Percentiles rank a stretch among this genome's conserved stretches.
phyloP scores from a whole-genome alignment of 1,140 invertebrate species.

The Brachionus paranguensis region DNA sequence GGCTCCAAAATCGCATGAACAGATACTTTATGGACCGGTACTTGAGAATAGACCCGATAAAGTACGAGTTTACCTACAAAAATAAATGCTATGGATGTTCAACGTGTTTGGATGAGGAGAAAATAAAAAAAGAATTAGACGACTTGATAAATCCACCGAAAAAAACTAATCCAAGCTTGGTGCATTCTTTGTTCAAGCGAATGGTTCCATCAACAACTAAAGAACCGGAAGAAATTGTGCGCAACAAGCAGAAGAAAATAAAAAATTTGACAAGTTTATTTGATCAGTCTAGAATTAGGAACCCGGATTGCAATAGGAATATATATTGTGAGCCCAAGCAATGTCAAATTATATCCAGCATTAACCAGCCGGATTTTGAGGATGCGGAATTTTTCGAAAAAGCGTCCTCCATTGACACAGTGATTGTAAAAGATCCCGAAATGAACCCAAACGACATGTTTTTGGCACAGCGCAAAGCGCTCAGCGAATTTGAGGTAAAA shows the following conservation, averaged over 20 bases:
- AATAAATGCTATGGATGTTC: conserved; percentile 23
- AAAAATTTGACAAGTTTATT: not conserved
- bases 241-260: not conserved
- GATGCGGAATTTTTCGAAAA: not conserved
- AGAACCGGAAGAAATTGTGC: not conserved
- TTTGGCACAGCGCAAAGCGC: not conserved
- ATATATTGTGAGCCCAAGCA: not conserved
- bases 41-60: conserved; percentile 8
- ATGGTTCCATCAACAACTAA: not conserved
- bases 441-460: conserved; percentile 29
- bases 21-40: conserved; percentile 34
- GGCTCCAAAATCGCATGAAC: conserved; percentile 29
- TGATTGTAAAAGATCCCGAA: conserved; percentile 36
- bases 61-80: conserved; percentile 15
- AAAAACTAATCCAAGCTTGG: not conserved
- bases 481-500: not conserved
- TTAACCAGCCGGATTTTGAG: conserved; percentile 11
- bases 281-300: not conserved
- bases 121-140: not conserved
- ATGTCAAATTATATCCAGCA: not conserved
- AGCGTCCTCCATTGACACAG: not conserved
- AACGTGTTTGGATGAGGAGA: not conserved
- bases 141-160: not conserved
- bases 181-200: not conserved
- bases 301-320: not conserved